These are phyloP conservation scores for Scolopax mira DNA, from an alignment of 2,113 vertebrate genomes.

Conservation along the genomic window DNA sequence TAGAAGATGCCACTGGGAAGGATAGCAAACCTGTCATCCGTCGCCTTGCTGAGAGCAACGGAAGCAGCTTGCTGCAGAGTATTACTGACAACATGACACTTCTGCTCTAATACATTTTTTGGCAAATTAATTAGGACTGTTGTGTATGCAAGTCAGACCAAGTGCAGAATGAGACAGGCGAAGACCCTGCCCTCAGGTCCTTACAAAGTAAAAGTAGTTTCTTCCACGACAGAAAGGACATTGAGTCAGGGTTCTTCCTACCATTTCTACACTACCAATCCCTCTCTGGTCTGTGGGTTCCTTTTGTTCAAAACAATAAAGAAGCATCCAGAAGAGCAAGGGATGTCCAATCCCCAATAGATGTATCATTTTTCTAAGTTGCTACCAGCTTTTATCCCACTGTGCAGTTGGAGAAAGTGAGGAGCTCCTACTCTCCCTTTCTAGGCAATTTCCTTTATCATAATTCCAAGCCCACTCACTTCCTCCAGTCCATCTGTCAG, in stretches of 20 bases:
- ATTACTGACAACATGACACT: slow-evolving; percentile 23
- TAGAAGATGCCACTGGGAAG: neutral
- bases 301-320: neutral
- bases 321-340: neutral
- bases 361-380: neutral
- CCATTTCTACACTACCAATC: neutral
- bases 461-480: slow-evolving; percentile 18
- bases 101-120: neutral
- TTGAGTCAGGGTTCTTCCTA: neutral
- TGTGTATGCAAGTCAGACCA: neutral
- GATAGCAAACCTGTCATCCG: neutral
- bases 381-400: neutral
- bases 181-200: neutral
- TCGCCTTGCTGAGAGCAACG: neutral
- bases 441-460: slow-evolving; percentile 33
- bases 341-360: neutral
- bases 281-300: neutral
- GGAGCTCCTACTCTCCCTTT: slow-evolving; percentile 1
- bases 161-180: neutral
- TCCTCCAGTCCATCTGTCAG: slow-evolving; percentile 56
- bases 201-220: neutral
- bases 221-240: neutral
- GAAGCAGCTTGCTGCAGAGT: neutral
- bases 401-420: neutral
- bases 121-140: slow-evolving; percentile 19